Base-by-base conservation (phyloP, 2,113 vertebrate species). In the Bombycilla garrulus region DNA sequence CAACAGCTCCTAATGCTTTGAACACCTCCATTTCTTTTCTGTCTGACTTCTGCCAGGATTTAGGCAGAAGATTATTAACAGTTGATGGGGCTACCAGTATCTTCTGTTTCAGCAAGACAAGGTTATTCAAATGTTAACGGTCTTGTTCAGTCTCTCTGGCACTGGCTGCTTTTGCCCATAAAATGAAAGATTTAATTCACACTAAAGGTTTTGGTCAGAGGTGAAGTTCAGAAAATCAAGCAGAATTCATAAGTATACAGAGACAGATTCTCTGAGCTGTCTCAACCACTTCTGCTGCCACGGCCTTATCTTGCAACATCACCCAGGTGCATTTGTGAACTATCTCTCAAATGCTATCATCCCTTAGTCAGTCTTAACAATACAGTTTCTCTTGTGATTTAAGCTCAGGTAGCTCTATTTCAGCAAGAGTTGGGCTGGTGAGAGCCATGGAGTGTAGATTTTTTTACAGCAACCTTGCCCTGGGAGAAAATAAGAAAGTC, bases 101-200 rank as follows among this genome's bases (percentile, higher is more conserved):
- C 91, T 83, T 35, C 60, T 92, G 66, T 82, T 90, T 83, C 44
- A 86, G 62, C 31, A 57, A 86, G 69, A 92, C 83, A 92, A 70
- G 69, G 86, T 93, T 95, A 84, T 95, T 89, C 60, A 95, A 66
- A 92, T 92, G 83, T 86, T 92, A 92, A 91, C 88, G 33, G 25
- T 65, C 64, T 88, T 88, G 36, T 73, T 91, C 72, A 70, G 61
- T 74, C 13, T 87, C 23, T 62, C 64, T 79, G 51, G 10, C 67
- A 69, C 50, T 81, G 64, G 10, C 47, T 78, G 56, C 19, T 81
- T 95, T 74, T 57, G 24, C 23, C 33, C 29, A 64, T 89, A 86
- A 96, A 92, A 92, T 50, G 15, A 40, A 92, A 94, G 81, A 87
- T 89, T 92, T 78, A 92, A 86, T 87, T 60, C 65, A 45, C 23